These are phyloP conservation scores for Neoaliturus tenellus DNA, from an alignment of 2,888 invertebrate species.

Conservation along the genomic window DNA sequence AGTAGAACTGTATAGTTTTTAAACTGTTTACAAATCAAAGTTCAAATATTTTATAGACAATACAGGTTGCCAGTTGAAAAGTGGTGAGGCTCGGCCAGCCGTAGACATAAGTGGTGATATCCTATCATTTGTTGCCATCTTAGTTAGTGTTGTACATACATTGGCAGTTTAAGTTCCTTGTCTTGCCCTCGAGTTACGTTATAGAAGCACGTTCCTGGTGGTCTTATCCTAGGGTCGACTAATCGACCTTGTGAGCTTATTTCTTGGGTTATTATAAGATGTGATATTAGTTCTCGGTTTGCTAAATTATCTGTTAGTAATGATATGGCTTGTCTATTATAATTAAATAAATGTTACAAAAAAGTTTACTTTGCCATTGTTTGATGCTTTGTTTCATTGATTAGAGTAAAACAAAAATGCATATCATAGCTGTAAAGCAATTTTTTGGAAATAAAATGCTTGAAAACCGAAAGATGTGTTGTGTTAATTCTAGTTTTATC, in stretches of 20 bases:
- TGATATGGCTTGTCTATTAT: conserved; percentile 18
- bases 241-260: conserved; percentile 26
- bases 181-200: conserved; percentile 39
- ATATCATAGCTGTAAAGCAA: conserved; percentile 95
- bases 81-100: background rate
- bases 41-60: conserved; percentile 41
- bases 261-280: conserved; percentile 38
- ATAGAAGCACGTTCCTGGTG: conserved; percentile 33
- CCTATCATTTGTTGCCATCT: conserved; percentile 41
- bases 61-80: background rate
- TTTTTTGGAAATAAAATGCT: conserved; percentile 85
- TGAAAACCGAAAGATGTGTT: conserved; percentile 58
- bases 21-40: conserved; percentile 47
- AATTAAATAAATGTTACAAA: background rate
- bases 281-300: conserved; percentile 44
- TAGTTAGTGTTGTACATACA: conserved; percentile 43
- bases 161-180: conserved; percentile 23
- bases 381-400: conserved; percentile 57
- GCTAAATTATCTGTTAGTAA: conserved; percentile 43
- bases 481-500: background rate
- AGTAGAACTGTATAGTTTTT: conserved; percentile 38
- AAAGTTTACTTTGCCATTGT: conserved; percentile 59
- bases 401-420: conserved; percentile 76
- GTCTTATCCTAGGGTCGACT: conserved; percentile 5
- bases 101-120: conserved; percentile 27